Evolutionary conservation across 2,113 vertebrate genomes (phyloP).

Genomic region (Beaufortia kweichowensis): DNA sequence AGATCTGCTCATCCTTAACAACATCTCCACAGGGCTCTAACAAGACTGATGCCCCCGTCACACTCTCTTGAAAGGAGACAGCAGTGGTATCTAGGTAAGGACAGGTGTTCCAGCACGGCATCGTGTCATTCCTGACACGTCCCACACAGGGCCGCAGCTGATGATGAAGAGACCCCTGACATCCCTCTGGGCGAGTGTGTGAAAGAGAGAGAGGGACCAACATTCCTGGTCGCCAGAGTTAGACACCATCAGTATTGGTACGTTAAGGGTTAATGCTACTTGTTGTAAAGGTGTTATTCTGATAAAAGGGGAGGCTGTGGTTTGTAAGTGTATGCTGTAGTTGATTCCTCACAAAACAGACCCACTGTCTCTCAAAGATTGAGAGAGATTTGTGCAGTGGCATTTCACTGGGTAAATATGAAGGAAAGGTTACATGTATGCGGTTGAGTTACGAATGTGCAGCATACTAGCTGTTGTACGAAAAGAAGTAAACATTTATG

Average conservation of each 20-base stretch:
- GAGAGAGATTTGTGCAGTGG: not conserved
- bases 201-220: not conserved
- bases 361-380: not conserved
- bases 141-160: constrained; percentile 32
- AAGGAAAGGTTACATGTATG: not conserved
- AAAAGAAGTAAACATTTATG: not conserved
- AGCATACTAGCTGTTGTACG: not conserved
- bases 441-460: not conserved
- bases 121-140: constrained; percentile 43
- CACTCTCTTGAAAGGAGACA: constrained; percentile 18
- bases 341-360: constrained; percentile 17
- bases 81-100: constrained; percentile 27
- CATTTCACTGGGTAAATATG: not conserved
- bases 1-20: not conserved
- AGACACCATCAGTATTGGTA: constrained; percentile 20
- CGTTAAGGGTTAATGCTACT: constrained; percentile 15
- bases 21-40: not conserved
- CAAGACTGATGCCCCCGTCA: constrained; percentile 17
- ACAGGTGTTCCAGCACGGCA: constrained; percentile 33
- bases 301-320: not conserved
- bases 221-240: constrained; percentile 4
- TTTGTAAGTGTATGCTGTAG: not conserved
- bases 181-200: constrained; percentile 23
- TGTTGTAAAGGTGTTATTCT: not conserved
- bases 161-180: constrained; percentile 29